Evolutionary conservation across 2,113 vertebrate species (phyloP), one percentile per base, ranked within the genome.

Genomic region (Peromyscus californicus): DNA sequence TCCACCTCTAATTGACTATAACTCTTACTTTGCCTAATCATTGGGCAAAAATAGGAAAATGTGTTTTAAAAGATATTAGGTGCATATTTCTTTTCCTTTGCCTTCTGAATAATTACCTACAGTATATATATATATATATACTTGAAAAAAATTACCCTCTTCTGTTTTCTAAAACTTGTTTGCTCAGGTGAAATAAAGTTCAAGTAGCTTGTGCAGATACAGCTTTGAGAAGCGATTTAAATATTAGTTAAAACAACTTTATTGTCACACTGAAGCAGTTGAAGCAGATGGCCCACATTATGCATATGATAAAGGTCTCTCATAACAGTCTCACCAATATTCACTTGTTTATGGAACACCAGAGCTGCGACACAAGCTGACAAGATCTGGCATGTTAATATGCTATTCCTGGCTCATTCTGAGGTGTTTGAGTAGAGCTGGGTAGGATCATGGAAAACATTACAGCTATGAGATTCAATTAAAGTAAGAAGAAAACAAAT

Each of bases 271-370:
- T 5, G 10, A 63, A 19, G 82, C 59, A 31, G 86, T 95, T 57
- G 15, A 83, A 93, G 76, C 80, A 98, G 97, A 97, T 96, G 95
- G 90, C 39, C 39, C 6, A 31, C 76, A 87, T 97, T 95, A 92
- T 83, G 85, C 61, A 29, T 36, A 33, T 91, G 85, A 96, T 93
- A 94, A 96, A 95, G 96, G 76, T 86, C 85, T 98, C 79, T 96
- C 59, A 48, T 89, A 97, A 94, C 74, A 94, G 69, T 84, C 83
- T 93, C 92, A 92, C 63, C 85, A 80, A 88, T 92, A 94, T 94
- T 74, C 86, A 10, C 85, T 95, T 95, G 91, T 96, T 97, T 96
- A 90, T 89, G 42, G 80, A 91, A 84, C 83, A 69, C 12, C 31
- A 39, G 88, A 89, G 24, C 94, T 95, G 92, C 19, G 70, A 92